Evolutionary conservation across 2,888 invertebrate genomes (phyloP), one percentile per base, ranked within the genome.

Genomic region (Trissoscelio sp.): DNA sequence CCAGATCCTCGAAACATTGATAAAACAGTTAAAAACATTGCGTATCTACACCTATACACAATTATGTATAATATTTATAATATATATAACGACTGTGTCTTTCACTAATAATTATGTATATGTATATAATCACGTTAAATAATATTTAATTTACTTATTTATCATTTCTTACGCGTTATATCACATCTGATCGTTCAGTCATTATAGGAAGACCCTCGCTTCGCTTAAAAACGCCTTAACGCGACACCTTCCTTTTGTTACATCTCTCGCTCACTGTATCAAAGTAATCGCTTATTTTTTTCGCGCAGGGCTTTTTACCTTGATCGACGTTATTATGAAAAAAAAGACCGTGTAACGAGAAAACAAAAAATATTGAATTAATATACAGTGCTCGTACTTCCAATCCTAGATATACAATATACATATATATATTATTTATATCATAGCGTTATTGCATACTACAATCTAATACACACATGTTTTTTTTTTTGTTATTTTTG

Each of bases 121-220:
- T 88, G 87, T 86, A 87, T 87, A 82, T 88, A 88, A 88, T 88
- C 88, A 88, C 86, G 86, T 86, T 88, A 87, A 89, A 88, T 88
- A 89, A 89, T 88, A 81, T 72, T 80, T n/a, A 74, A 83, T 82
- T 83, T 85, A 87, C 88, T 85, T 87, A 86, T 88, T 80, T 86
- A 87, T 87, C 87, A 88, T 89, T 90, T 88, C 91, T 91, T 91
- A 90, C 88, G 88, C 89, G 87, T 91, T 80, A 91, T 91, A 91
- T 91, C 91, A 91, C 91, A 91, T 91, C 91, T 91, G 91, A 91
- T 91, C 91, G 88, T 91, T 91, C 91, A 91, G 91, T 91, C 91
- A 91, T 88, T 90, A 88, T 91, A 91, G 91, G 91, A 91, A 91
- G 91, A 91, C 91, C 91, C 90, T 89, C 89, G 89, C 89, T 86